Percentiles rank a stretch among this genome's conserved stretches.
phyloP scores from a whole-genome alignment of 2,113 vertebrate genomes.

The Cettia cetti region DNA sequence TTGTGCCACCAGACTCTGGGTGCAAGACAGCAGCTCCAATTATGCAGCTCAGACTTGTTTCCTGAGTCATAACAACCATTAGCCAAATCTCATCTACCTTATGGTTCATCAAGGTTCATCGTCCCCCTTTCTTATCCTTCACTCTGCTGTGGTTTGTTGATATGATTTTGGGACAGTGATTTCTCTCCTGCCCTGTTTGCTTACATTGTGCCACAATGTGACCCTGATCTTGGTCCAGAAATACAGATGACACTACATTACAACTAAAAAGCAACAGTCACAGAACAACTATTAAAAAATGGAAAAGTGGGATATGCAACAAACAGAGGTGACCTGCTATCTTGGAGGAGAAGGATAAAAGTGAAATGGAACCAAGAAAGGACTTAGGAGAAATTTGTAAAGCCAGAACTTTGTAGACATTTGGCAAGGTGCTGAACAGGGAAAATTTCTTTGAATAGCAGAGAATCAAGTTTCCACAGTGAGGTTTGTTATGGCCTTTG shows the following conservation, averaged over 20 bases:
- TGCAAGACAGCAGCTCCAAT: not conserved
- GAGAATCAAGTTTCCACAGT: constrained; percentile 57
- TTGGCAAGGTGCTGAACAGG: constrained; percentile 42
- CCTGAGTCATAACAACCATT: not conserved
- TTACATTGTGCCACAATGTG: not conserved
- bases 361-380: constrained; percentile 4
- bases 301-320: not conserved
- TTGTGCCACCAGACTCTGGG: not conserved
- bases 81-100: not conserved
- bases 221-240: not conserved
- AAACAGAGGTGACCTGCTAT: not conserved
- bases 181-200: not conserved
- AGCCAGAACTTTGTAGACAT: constrained; percentile 5
- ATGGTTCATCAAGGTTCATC: not conserved
- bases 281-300: not conserved
- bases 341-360: not conserved
- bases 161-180: not conserved
- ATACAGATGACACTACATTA: not conserved
- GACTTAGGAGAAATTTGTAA: not conserved
- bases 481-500: constrained; percentile 55
- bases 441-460: constrained; percentile 47
- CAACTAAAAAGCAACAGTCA: not conserved
- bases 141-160: not conserved
- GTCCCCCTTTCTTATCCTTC: not conserved
- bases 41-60: not conserved